Conservation (phyloP, 2,797 vertebrate genomes). For the Clarias platycephalus region DNA sequence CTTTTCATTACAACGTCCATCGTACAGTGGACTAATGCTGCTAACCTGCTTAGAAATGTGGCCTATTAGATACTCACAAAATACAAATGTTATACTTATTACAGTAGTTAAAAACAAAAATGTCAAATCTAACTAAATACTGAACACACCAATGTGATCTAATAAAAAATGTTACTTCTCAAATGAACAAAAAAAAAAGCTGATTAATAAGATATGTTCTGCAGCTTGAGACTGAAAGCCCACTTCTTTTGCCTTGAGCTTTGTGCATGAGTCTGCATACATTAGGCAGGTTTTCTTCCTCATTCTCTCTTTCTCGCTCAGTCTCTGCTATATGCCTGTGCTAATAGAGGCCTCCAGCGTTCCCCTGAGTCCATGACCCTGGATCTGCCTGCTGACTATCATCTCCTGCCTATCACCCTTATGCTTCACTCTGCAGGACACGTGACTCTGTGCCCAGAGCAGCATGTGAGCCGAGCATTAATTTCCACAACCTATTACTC, state of each 20-base stretch:
- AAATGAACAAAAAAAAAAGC: slow-evolving; percentile 27
- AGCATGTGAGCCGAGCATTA: slow-evolving; percentile 21
- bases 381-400: slow-evolving; percentile 19
- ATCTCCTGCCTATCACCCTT: slow-evolving; percentile 23
- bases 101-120: neutral
- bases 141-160: neutral
- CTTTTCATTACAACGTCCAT: neutral
- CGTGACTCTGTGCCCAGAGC: slow-evolving; percentile 20
- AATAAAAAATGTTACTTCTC: slow-evolving; percentile 35
- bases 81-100: neutral
- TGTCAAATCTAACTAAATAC: neutral
- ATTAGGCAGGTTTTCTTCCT: slow-evolving; percentile 41
- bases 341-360: slow-evolving; percentile 43
- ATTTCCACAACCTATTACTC: slow-evolving; percentile 36
- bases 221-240: slow-evolving; percentile 27
- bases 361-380: slow-evolving; percentile 39
- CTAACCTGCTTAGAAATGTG: neutral
- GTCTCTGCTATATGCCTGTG: slow-evolving; percentile 37
- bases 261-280: slow-evolving; percentile 46
- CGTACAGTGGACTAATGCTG: neutral
- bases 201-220: slow-evolving; percentile 37
- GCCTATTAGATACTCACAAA: neutral
- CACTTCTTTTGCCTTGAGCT: slow-evolving; percentile 15
- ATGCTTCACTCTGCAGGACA: slow-evolving; percentile 15
- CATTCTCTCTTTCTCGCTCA: slow-evolving; percentile 17